Evolutionary conservation across 2,113 vertebrate species (phyloP).

Genomic region (Piaya cayana): DNA sequence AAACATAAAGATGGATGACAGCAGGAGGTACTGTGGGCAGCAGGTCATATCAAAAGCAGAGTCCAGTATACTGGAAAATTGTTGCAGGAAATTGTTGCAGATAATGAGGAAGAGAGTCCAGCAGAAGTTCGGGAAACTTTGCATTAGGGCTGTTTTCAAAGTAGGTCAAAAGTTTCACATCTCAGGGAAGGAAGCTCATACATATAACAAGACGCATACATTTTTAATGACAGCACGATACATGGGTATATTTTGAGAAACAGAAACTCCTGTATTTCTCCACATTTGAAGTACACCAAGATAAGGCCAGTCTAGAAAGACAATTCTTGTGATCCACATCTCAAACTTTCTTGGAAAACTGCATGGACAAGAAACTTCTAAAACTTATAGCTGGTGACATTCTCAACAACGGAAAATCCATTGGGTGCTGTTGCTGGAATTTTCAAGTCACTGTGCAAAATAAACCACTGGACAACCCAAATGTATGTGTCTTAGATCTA

Average conservation of each 20-base stretch:
- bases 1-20: neutral
- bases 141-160: neutral
- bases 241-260: slow-evolving; percentile 13
- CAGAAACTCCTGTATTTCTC: neutral
- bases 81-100: neutral
- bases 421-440: neutral
- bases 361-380: neutral
- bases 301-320: neutral
- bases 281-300: neutral
- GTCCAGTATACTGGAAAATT: neutral
- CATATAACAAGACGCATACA: neutral
- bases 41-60: neutral
- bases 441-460: neutral
- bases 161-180: slow-evolving; percentile 8
- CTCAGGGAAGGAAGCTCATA: neutral
- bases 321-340: neutral
- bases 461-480: neutral
- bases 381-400: neutral
- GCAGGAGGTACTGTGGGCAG: neutral
- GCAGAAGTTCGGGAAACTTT: neutral
- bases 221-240: slow-evolving; percentile 42
- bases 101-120: neutral
- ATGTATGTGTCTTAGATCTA: neutral
- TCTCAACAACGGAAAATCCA: neutral
- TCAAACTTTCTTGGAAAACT: neutral